Evolutionary conservation across 2,113 vertebrate genomes (phyloP).

Genomic region (Circaetus cinerascens): DNA sequence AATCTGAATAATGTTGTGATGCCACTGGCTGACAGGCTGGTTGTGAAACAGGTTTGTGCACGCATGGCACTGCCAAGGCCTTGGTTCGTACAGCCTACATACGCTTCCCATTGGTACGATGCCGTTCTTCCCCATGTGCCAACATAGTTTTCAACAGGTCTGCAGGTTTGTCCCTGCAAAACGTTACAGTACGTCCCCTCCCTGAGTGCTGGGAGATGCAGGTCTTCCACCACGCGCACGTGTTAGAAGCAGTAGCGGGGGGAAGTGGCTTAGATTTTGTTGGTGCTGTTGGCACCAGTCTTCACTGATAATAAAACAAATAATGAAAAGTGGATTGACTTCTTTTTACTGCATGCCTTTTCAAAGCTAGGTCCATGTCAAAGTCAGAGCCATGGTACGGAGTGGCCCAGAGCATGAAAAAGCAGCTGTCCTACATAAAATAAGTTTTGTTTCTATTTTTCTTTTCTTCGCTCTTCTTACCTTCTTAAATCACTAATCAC

Average conservation of each 20-base stretch:
- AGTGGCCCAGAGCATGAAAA: background rate
- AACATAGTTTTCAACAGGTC: background rate
- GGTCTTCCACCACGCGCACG: no score
- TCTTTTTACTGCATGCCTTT: background rate
- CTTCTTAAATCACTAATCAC: background rate
- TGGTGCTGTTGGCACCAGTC: background rate
- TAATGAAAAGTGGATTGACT: background rate
- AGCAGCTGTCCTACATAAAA: background rate
- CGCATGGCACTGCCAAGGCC: background rate
- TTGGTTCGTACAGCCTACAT: rapidly evolving
- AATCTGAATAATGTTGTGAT: background rate
- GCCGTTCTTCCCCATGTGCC: rapidly evolving
- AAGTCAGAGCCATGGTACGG: background rate
- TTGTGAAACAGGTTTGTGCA: background rate
- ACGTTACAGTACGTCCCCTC: background rate
- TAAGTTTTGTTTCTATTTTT: background rate
- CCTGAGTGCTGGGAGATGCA: background rate
- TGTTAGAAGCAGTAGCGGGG: background rate
- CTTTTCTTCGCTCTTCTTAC: background rate
- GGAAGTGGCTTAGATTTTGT: background rate
- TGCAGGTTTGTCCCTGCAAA: background rate
- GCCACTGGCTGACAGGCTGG: no score
- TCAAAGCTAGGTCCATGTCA: background rate
- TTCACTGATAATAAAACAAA: background rate
- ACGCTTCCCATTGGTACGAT: background rate